Evolutionary conservation across 1,140 invertebrate genomes (phyloP).

Genomic region (Apocrypta bakeri): DNA sequence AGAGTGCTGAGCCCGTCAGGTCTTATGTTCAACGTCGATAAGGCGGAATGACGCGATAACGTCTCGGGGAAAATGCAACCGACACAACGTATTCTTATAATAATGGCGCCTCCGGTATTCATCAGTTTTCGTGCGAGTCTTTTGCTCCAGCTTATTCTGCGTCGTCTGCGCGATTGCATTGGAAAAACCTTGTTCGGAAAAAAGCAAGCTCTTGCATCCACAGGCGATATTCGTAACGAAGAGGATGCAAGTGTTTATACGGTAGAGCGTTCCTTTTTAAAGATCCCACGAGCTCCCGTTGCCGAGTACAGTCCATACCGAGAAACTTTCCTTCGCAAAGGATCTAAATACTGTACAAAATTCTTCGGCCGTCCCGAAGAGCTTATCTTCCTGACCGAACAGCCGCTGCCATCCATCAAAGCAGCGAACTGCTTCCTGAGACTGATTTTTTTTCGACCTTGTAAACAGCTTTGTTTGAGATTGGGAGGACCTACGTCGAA

Average conservation of each 20-base stretch:
- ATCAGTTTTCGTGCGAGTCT: no score
- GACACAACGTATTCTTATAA: not conserved
- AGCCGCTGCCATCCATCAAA: slow-evolving; percentile 16
- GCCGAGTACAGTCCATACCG: slow-evolving; percentile 1
- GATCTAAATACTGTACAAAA: not conserved
- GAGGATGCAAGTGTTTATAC: no score
- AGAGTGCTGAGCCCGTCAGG: slow-evolving; percentile 38
- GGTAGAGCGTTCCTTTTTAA: not conserved
- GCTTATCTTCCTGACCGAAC: slow-evolving; percentile 6
- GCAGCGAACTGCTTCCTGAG: slow-evolving; percentile 2
- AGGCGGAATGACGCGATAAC: slow-evolving; percentile 36
- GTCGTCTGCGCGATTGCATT: not conserved
- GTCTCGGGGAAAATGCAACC: slow-evolving; percentile 43
- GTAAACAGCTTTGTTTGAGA: slow-evolving; percentile 1
- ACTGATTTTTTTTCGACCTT: slow-evolving; percentile 4
- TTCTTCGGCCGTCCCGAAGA: not conserved
- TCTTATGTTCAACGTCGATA: slow-evolving; percentile 49
- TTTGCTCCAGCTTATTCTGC: not conserved
- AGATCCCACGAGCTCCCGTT: slow-evolving; percentile 35
- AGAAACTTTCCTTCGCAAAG: slow-evolving; percentile 9
- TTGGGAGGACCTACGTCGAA: slow-evolving; percentile 24
- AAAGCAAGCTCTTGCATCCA: not conserved
- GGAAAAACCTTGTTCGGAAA: not conserved
- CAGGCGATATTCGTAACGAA: no score
- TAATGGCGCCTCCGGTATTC: not conserved